Base-by-base conservation (phyloP, 2,888 invertebrate genomes). In the Folsomia manolachei region DNA sequence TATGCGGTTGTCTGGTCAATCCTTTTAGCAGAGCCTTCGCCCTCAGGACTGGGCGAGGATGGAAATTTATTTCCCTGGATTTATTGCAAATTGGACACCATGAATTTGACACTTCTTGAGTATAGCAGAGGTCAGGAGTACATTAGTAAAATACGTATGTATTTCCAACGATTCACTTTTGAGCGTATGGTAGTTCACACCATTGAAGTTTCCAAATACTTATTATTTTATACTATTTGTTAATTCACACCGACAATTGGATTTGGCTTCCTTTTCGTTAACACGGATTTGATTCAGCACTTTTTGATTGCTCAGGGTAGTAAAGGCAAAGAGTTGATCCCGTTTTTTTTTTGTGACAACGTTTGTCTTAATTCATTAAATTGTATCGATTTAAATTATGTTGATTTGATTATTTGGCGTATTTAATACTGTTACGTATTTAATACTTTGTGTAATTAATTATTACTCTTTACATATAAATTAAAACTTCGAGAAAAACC, bases 21-120 rank as follows among this genome's bases (percentile, higher is more conserved):
- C n/a, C n/a, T n/a, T n/a, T n/a, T 39, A 39, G 39, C 14, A 39
- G 39, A 39, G 14, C 4, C 7, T 39, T 39, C 39, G 51, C 51
- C 21, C 56, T n/a, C 4, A 56, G 56, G 56, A 19, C n/a, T 56
- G 56, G 19, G 56, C 14, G 39, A 14, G 39, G 39, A 39, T 4
- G 39, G 4, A 4, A 39, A 39, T 39, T 39, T 39, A 39, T 39
- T 39, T 39, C 39, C n/a, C 39, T 56, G 18, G 56, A 56, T 56
- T 56, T 56, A 21, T 56, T 56, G 56, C 56, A 56, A 56, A 21
- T 56, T 56, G 56, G n/a, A 18, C 39, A 39, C 39, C n/a, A 39
- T 39, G 14, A 39, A 39, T 4, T 39, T 39, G 39, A 39, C 39
- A 39, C 39, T 39, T 39, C 14, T 39, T 39, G 39, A 39, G 4